These are phyloP conservation scores for Hipposideros larvatus DNA, from an alignment of 2,797 vertebrate genomes.

Conservation along the genomic window DNA sequence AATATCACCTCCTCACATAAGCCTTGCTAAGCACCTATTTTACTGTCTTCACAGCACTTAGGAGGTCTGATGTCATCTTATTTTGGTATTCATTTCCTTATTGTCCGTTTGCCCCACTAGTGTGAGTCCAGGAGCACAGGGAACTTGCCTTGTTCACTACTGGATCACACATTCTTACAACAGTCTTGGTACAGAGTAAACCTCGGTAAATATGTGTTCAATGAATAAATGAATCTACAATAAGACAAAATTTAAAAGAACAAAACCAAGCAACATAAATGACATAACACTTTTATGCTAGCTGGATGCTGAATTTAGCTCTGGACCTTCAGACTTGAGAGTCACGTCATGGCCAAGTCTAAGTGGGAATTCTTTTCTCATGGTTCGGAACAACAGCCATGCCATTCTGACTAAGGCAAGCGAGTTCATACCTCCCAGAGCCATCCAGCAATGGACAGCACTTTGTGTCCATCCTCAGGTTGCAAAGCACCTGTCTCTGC, in stretches of 20 bases:
- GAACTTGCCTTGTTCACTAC: not conserved
- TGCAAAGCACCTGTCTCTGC: not conserved
- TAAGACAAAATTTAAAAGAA: slow-evolving; percentile 36
- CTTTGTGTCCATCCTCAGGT: not conserved
- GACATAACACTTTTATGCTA: not conserved
- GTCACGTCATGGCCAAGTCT: not conserved
- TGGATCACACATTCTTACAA: not conserved
- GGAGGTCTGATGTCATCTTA: not conserved
- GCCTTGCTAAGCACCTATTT: not conserved
- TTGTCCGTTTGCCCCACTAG: not conserved
- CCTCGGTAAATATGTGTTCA: not conserved
- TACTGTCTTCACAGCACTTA: not conserved
- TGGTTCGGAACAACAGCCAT: not conserved
- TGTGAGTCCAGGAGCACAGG: not conserved
- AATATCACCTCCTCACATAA: not conserved
- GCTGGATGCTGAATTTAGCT: not conserved
- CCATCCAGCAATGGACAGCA: not conserved
- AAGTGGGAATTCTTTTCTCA: not conserved
- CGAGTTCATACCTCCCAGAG: not conserved
- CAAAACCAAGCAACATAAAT: not conserved
- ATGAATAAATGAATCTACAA: not conserved
- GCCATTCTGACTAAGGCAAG: not conserved
- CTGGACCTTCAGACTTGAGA: not conserved
- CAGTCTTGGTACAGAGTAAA: not conserved
- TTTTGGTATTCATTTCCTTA: not conserved